Conservation (phyloP, 1,140 invertebrate species). For the Halictus rubicundus region DNA sequence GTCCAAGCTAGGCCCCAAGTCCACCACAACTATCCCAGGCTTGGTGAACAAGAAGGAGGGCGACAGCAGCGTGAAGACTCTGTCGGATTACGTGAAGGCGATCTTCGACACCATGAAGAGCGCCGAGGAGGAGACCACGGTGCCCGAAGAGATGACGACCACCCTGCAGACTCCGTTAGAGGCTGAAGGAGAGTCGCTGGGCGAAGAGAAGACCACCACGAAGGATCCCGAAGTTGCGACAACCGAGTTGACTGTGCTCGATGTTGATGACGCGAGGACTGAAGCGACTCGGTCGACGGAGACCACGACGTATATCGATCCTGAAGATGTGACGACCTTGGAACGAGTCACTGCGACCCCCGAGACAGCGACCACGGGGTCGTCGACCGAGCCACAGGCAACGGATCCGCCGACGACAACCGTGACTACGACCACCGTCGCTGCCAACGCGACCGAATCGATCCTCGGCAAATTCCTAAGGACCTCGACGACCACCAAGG, state of each 20-base stretch:
- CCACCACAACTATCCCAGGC: constrained; percentile 15
- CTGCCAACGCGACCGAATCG: constrained; percentile 57
- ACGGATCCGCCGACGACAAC: not conserved
- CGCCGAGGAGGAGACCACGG: constrained; percentile 63
- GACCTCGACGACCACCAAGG: constrained; percentile 89
- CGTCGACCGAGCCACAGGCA: not conserved
- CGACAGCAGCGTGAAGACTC: constrained; percentile 60
- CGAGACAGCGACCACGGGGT: not conserved
- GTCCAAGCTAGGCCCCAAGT: not conserved
- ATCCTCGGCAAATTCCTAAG: constrained; percentile 82
- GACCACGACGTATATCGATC: constrained; percentile 1
- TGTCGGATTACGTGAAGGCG: constrained; percentile 76
- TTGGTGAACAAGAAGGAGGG: constrained; percentile 40
- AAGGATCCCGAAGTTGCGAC: constrained; percentile 59
- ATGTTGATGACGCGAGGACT: constrained; percentile 1
- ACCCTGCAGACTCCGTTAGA: constrained; percentile 18
- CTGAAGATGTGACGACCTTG: constrained; percentile 14
- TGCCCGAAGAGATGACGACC: not conserved
- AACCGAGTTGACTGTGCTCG: not conserved
- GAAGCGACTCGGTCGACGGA: not conserved
- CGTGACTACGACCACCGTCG: constrained; percentile 57
- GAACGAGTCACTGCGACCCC: not conserved
- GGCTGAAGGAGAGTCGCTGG: not conserved
- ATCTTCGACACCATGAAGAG: constrained; percentile 78
- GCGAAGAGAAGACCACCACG: not conserved